These are phyloP conservation scores for Serinus canaria DNA, from an alignment of 2,113 vertebrate genomes.

Conservation along the genomic window DNA sequence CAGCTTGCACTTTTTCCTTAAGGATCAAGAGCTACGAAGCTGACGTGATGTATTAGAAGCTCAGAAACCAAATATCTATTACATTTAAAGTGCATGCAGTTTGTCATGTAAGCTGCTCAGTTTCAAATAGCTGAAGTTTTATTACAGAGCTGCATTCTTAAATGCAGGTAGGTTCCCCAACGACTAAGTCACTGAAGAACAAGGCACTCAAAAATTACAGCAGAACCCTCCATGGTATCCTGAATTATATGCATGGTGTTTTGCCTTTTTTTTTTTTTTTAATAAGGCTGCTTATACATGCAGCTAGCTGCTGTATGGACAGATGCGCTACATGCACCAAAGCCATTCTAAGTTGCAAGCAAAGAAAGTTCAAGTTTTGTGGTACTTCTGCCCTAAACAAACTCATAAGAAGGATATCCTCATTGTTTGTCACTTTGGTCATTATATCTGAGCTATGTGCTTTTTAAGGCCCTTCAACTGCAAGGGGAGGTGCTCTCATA, in stretches of 20 bases:
- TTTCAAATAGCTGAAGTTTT: not conserved
- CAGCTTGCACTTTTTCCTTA: conserved; percentile 39
- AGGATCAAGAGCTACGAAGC: conserved; percentile 20
- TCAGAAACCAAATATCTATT: conserved; percentile 36
- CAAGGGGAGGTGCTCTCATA: not conserved
- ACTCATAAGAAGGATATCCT: not conserved
- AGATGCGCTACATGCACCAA: conserved; percentile 40
- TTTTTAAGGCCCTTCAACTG: not conserved
- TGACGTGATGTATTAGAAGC: conserved; percentile 5
- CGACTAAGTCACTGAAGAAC: not conserved
- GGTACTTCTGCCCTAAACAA: not conserved
- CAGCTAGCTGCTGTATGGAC: conserved; percentile 42
- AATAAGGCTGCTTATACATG: conserved; percentile 28
- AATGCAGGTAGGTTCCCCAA: not conserved
- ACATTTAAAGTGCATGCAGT: conserved; percentile 37
- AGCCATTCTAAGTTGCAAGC: conserved; percentile 64
- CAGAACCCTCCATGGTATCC: not conserved
- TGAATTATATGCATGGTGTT: not conserved
- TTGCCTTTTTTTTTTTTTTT: not conserved
- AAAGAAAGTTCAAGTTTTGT: not conserved
- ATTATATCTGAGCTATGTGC: not conserved
- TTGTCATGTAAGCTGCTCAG: conserved; percentile 29
- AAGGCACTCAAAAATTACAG: not conserved
- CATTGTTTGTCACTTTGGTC: not conserved
- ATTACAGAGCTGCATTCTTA: not conserved